Evolutionary conservation across 2,888 invertebrate species (phyloP).

Genomic region (Stratiomys singularior): DNA sequence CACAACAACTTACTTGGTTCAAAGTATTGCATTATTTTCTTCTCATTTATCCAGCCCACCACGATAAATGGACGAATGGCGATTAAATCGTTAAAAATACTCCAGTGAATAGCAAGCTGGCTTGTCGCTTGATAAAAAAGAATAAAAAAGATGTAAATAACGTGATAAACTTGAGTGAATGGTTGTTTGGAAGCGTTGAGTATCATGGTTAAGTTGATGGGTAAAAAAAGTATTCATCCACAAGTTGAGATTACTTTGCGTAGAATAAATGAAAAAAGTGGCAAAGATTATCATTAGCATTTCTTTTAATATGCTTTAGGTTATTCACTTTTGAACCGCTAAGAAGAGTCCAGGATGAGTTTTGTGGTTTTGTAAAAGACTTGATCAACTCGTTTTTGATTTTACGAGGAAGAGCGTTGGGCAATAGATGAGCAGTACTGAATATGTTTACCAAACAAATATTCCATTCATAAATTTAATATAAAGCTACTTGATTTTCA

Average conservation of each 20-base stretch:
- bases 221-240: neutral
- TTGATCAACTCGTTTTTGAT: too few species aligned
- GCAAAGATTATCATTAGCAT: neutral
- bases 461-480: neutral
- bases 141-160: neutral
- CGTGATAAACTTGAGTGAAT: neutral
- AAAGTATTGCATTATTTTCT: neutral
- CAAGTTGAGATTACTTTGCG: neutral
- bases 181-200: neutral
- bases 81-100: neutral
- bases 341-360: neutral
- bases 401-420: neutral
- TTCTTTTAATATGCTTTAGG: neutral
- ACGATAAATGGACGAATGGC: neutral
- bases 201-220: neutral
- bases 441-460: neutral
- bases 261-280: neutral
- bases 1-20: neutral
- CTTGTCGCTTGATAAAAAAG: neutral
- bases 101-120: neutral
- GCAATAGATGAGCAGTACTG: neutral
- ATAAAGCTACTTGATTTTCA: neutral
- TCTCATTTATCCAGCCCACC: neutral
- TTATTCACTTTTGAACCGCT: conserved; percentile 15
- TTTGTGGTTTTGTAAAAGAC: neutral